Base-by-base conservation (phyloP, 2,113 vertebrate genomes). In the Eulacestoma nigropectus region DNA sequence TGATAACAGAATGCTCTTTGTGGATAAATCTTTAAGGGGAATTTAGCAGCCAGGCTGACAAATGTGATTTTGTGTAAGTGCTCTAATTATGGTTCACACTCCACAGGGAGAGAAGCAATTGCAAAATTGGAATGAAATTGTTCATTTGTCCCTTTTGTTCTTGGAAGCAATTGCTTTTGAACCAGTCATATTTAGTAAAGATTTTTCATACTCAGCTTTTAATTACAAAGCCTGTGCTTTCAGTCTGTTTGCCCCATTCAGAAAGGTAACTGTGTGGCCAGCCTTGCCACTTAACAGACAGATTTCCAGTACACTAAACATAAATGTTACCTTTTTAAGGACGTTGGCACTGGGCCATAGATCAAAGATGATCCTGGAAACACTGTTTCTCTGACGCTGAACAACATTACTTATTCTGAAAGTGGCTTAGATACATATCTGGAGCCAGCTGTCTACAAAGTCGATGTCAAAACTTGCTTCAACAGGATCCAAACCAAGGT, bases 91-190 rank as follows among this genome's bases (percentile, higher is more conserved):
- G 84, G 76, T 84, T 93, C 84, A 75, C 37, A 89, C 44, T 96
- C 78, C 64, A 84, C 81, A 94, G 90, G 64, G 84, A 97, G 57
- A 92, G 29, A n/a, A 92, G 56, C 68, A 94, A 87, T 91, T 46
- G 49, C 64, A 95, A 91, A 88, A 95, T 41, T 56, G 87, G 57
- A 82, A 90, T 84, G 62, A 91, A 93, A 93, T 90, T 91, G 53
- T 93, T 96, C 55, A 88, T 96, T 96, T 94, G 60, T 93, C 72
- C 68, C 55, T 92, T 89, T 96, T 96, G 80, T 91, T 96, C 88
- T 87, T 62, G 73, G 62, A 96, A 94, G 84, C 49, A 83, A 82
- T 67, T 95, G 84, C 65, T 96, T 96, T 85, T 92, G 76, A 95
- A 70, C 15, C 74, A 94, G 30, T 75, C 35, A 52, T 93, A 74